Base-by-base conservation (phyloP, 2,797 vertebrate species). In the Setipinna tenuifilis region DNA sequence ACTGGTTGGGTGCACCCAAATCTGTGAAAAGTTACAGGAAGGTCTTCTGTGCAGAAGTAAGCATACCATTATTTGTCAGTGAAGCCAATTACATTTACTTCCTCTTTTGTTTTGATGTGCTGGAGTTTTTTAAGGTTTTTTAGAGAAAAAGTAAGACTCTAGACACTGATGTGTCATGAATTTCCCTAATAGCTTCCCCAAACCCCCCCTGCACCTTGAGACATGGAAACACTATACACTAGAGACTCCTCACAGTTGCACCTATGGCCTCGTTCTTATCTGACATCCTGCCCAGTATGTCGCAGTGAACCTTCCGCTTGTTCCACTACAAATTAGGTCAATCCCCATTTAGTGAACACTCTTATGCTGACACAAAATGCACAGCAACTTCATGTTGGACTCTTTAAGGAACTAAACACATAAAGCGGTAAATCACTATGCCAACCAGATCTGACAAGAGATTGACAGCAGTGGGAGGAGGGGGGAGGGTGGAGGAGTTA, bases 1-100 rank as follows among this genome's bases (percentile, higher is more conserved):
- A 86, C 85, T 83, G 85, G 65, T 85, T 85, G 82, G 84, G 85
- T 85, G 85, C 82, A 87, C 86, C 88, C 62, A 83, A 84, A 88
- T 85, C 85, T 80, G 50, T 78, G 83, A 61, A 86, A 68, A 85
- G 62, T 57, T 83, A 58, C 46, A 83, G 88, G 75, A 82, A 87
- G 68, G 31, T 17, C 68, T 75, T 35, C 17, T 28, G 25, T 35
- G 68, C 62, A 28, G 23, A 65, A 28, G 0, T 28, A n/a, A 28
- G 23, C 6, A 65, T 65, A 75, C 68, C 25, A 71, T 71, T 62
- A 62, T 62, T 62, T 71, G 25, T 41, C 68, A 28, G 25, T 31
- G 25, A 68, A 28, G 62, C 62, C 61, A 75, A 35, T 7, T 41
- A 65, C 28, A 75, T 31, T 35, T 14, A 5, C 28, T 71, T 3